These are phyloP conservation scores for Semaprochilodus insignis DNA, from an alignment of 2,797 vertebrate genomes.

Conservation along the genomic window DNA sequence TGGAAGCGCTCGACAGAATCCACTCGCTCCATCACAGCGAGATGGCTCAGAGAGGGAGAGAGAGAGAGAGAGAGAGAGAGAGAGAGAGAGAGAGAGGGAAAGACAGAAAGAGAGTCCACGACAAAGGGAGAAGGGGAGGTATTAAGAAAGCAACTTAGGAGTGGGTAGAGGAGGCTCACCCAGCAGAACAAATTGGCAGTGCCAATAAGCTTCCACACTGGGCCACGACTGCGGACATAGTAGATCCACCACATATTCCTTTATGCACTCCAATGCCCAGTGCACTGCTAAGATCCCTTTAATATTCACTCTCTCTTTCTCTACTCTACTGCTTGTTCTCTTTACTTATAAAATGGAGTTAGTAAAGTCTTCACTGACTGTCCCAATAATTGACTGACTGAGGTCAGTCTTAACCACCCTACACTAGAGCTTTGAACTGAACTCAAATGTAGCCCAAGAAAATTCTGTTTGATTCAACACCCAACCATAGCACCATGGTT, in stretches of 20 bases:
- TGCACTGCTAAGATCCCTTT: neutral
- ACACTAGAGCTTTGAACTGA: neutral
- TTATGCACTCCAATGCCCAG: neutral
- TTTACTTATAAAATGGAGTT: neutral
- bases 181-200: conserved; percentile 77
- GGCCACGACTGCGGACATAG: conserved; percentile 71
- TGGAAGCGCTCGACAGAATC: conserved; percentile 76
- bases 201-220: conserved; percentile 64
- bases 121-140: neutral
- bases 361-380: neutral
- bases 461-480: neutral
- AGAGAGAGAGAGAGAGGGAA: neutral
- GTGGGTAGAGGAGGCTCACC: conserved; percentile 67
- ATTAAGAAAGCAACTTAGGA: neutral
- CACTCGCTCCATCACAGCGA: conserved; percentile 50
- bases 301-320: neutral
- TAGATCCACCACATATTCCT: conserved; percentile 11
- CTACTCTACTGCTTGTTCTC: neutral
- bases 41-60: conserved; percentile 23
- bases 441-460: neutral
- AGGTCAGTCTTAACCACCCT: neutral
- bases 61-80: conserved; percentile 11
- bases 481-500: neutral
- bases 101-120: conserved; percentile 1
- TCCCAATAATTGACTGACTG: neutral